Percentiles rank a stretch among this genome's conserved stretches.
Conservation (phyloP, 2,797 vertebrate species). For the Urophycis tenuis region DNA sequence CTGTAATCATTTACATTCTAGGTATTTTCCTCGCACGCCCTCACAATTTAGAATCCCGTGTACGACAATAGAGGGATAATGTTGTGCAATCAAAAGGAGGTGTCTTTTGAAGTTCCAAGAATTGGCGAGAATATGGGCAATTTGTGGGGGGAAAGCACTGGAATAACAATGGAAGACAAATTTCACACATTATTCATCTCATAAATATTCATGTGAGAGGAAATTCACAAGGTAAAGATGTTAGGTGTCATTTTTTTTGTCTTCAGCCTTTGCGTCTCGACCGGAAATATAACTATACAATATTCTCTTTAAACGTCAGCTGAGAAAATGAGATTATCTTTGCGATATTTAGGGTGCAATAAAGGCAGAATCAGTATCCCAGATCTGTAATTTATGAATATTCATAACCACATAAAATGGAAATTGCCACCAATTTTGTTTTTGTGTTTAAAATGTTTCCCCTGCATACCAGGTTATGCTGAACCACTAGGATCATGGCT, state of each 20-base stretch:
- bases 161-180: constrained; percentile 6
- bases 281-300: constrained; percentile 36
- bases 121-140: background rate
- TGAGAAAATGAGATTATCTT: constrained; percentile 42
- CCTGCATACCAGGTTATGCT: constrained; percentile 41
- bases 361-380: constrained; percentile 54
- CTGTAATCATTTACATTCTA: constrained; percentile 22
- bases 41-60: background rate
- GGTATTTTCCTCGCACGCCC: constrained; percentile 17
- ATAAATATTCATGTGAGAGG: constrained; percentile 26
- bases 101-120: background rate
- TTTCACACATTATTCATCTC: constrained; percentile 17
- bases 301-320: constrained; percentile 17
- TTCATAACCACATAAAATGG: constrained; percentile 58
- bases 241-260: constrained; percentile 10
- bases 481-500: constrained; percentile 56
- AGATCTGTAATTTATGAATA: constrained; percentile 60
- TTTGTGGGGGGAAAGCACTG: constrained; percentile 2
- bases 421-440: constrained; percentile 53
- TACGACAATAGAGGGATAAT: background rate
- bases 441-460: constrained; percentile 55
- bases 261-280: constrained; percentile 8
- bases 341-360: constrained; percentile 48
- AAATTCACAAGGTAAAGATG: constrained; percentile 30
- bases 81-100: background rate